phyloP scores from a whole-genome alignment of 2,888 invertebrate genomes.

The Acronicta alni region DNA sequence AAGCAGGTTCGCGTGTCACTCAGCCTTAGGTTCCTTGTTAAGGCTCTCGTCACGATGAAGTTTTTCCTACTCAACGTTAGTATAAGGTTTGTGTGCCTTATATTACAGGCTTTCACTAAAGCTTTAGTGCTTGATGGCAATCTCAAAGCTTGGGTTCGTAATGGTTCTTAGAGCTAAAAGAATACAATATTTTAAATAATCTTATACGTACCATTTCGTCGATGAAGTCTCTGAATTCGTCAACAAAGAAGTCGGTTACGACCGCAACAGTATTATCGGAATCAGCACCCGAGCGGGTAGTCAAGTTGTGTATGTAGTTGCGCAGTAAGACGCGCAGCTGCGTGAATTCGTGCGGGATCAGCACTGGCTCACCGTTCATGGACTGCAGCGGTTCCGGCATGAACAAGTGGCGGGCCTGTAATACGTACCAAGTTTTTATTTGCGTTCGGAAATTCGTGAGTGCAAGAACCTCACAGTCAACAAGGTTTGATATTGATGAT shows the following conservation, averaged over 20 bases:
- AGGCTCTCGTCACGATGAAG: no score
- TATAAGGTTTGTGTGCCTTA: no score
- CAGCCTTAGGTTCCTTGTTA: no score
- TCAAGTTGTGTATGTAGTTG: slow-evolving; percentile 63
- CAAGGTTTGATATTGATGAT: no score
- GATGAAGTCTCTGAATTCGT: slow-evolving; percentile 62
- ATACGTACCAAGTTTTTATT: slow-evolving; percentile 2
- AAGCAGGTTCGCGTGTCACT: no score
- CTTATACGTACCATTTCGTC: slow-evolving; percentile 62
- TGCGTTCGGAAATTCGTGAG: no score
- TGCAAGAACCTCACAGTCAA: no score
- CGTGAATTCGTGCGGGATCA: slow-evolving; percentile 68
- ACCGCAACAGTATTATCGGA: slow-evolving; percentile 55
- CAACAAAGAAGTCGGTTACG: slow-evolving; percentile 63
- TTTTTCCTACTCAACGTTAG: no score
- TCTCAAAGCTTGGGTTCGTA: no score
- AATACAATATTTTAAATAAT: background rate
- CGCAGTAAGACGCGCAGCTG: slow-evolving; percentile 66
- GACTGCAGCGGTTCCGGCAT: slow-evolving; percentile 59
- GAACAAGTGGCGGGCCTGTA: slow-evolving; percentile 70
- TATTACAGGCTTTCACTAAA: no score
- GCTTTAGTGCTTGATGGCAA: no score
- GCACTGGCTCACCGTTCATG: slow-evolving; percentile 52
- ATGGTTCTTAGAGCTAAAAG: background rate
- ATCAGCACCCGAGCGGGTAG: slow-evolving; percentile 51